A percentile compares a stretch with the other conserved stretches of the same genome.
phyloP scores from a whole-genome alignment of 2,797 vertebrate genomes.

The Erithacus rubecula region DNA sequence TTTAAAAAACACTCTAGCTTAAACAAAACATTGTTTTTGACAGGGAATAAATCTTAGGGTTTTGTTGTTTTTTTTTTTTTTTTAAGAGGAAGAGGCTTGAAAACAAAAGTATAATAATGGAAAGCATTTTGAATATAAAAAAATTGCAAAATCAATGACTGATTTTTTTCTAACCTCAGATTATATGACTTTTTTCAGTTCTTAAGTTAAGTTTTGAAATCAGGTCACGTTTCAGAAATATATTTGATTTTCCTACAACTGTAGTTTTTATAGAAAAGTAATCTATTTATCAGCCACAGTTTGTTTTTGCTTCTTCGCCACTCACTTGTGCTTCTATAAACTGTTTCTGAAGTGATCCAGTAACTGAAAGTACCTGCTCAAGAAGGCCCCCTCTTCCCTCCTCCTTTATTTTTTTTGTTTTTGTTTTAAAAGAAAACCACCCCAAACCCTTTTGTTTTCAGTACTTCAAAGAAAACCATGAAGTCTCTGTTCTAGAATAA shows the following conservation, averaged over 20 bases:
- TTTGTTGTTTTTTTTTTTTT: too few species aligned
- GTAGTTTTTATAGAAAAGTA: background rate
- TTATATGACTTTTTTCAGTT: background rate
- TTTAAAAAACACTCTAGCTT: background rate
- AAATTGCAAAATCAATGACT: background rate
- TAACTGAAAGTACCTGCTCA: background rate
- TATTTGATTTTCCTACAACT: background rate
- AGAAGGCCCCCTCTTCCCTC: rapidly evolving
- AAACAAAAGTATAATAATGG: background rate
- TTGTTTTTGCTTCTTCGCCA: background rate
- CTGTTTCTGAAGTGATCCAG: background rate
- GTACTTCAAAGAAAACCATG: background rate
- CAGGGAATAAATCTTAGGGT: background rate
- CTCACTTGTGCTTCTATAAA: background rate
- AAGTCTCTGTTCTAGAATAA: background rate
- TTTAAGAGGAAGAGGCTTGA: background rate
- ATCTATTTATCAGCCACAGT: background rate
- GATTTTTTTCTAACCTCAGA: background rate
- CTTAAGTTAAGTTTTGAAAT: background rate
- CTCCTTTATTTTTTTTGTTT: background rate
- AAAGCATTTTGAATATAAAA: background rate
- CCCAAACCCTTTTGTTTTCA: background rate
- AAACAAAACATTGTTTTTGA: background rate
- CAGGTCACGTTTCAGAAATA: background rate
- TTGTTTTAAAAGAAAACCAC: rapidly evolving